Percentiles rank a stretch among this genome's conserved stretches.
These are phyloP conservation scores for Paracentrotus lividus DNA, from an alignment of 53 echinoderm and acorn worm species.

Conservation along the genomic window DNA sequence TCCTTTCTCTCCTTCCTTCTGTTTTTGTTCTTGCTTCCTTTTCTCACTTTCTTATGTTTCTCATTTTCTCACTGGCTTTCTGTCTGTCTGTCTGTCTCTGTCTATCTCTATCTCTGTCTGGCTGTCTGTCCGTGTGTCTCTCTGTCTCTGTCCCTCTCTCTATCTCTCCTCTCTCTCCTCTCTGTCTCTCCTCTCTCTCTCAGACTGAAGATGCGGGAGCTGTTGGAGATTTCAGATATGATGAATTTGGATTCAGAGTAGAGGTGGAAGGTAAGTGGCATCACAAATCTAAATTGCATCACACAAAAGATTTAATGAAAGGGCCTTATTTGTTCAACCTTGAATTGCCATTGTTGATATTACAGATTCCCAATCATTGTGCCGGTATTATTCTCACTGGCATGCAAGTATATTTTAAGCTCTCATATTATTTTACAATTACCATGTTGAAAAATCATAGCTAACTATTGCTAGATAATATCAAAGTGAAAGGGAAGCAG, in stretches of 20 bases:
- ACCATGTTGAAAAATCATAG: no score
- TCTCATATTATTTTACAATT: no score
- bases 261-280: constrained; percentile 92
- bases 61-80: neutral
- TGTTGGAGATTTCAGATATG: constrained; percentile 91
- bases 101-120: neutral
- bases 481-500: no score
- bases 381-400: no score
- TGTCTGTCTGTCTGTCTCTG: neutral
- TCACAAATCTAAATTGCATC: neutral
- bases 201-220: constrained; percentile 98
- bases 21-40: neutral
- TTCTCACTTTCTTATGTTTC: neutral
- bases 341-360: neutral
- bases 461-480: no score
- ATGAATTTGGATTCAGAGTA: constrained; percentile 98
- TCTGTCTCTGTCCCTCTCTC: neutral
- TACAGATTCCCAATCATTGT: neutral
- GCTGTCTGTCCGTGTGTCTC: neutral
- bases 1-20: neutral
- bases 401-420: no score
- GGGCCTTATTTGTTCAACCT: neutral
- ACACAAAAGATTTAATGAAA: neutral
- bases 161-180: neutral
- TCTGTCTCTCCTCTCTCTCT: neutral